These are phyloP conservation scores for Crypturellus tataupa DNA, from an alignment of 2,797 vertebrate species.

Conservation along the genomic window DNA sequence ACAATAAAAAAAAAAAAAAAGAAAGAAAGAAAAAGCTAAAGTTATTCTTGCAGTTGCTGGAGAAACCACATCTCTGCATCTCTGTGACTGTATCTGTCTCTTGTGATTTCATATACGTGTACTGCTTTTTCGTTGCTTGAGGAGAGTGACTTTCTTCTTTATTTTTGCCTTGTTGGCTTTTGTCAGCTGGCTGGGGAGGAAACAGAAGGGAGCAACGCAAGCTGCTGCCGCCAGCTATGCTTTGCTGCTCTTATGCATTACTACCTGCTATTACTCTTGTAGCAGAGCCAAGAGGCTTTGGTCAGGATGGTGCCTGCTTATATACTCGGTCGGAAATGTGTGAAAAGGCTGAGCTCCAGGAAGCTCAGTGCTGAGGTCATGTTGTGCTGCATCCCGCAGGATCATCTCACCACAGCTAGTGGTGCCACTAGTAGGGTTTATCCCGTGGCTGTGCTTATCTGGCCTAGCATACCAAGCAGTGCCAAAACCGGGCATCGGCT, in stretches of 20 bases:
- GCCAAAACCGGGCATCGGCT: neutral
- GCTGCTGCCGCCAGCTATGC: too few relatives aligned
- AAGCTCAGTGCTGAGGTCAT: too few relatives aligned
- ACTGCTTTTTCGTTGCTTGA: neutral
- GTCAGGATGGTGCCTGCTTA: neutral
- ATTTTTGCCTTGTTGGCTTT: too few relatives aligned
- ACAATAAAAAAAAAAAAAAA: neutral
- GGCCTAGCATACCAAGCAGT: neutral
- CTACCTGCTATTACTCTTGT: neutral
- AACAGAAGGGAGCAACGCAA: too few relatives aligned
- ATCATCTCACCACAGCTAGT: neutral
- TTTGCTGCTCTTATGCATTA: neutral
- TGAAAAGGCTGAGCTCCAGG: neutral
- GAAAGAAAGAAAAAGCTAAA: neutral
- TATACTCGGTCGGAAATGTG: neutral
- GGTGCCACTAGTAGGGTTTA: neutral
- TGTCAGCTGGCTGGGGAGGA: too few relatives aligned
- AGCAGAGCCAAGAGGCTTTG: neutral
- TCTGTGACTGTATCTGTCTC: neutral
- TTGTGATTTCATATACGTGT: rapidly evolving
- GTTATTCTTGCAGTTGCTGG: neutral
- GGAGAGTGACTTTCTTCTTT: neutral
- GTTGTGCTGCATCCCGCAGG: neutral
- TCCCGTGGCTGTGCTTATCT: neutral
- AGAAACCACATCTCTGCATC: neutral